Base-by-base conservation (phyloP, 2,797 vertebrate species). In the Melanotaenia boesemani region DNA sequence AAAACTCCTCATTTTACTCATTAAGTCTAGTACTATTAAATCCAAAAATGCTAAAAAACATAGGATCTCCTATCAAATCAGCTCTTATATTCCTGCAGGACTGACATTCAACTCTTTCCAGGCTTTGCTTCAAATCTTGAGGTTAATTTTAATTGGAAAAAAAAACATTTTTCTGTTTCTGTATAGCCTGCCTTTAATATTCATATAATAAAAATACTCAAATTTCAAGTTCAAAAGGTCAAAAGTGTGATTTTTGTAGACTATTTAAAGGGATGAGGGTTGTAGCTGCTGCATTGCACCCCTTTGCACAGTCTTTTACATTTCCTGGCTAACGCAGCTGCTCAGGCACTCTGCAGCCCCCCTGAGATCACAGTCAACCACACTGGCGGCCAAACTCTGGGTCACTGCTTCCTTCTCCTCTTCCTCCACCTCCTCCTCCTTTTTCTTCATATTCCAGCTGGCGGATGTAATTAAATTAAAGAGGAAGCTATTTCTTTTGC, bases 401-500 rank as follows among this genome's bases (percentile, higher is more conserved):
- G 81, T 80, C 85, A 72, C 60, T 68, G 74, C 80, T 82, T 86
- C 85, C 67, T 79, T 71, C 64, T 74, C 63, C 24, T 57, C 62
- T 32, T 39, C 37, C 12, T 39, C 37, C 37, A 39, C 37, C 37
- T 52, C 70, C 44, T 82, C 66, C 63, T 69, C 74, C 55, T 32
- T 46, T 44, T 67, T 75, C 67, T 82, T 67, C 80, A 63, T 44
- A 58, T 63, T 80, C 82, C 86, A 89, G 84, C 85, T 88, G 83
- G 80, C 37, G 68, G 86, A 87, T 87, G 81, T 82, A 77, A 85
- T 83, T 80, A 81, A 83, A 79, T 77, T 58, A 75, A 79, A 67
- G 58, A 76, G 72, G 84, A 81, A 76, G 78, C 55, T 30, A 67
- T 52, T 74, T 77, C 5, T 34, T 71, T 67, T 48, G 56, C 68